phyloP scores from a whole-genome alignment of 2,888 invertebrate genomes.

The Alloscopus bannaensis region DNA sequence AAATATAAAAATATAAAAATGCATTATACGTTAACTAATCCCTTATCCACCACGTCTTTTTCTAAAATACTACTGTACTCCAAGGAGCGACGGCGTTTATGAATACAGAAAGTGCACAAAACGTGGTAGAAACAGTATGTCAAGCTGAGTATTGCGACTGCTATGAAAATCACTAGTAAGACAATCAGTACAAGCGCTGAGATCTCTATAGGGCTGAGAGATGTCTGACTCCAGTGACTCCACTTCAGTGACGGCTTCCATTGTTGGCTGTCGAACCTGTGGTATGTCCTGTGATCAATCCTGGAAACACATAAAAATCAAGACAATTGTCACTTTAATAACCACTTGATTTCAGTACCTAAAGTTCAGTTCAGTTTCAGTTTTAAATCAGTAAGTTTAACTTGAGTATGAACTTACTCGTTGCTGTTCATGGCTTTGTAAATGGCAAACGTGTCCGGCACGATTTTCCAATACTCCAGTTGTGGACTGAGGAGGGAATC shows the following conservation, averaged over 20 bases:
- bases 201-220: conserved; percentile 23
- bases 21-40: conserved; percentile 50
- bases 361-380: neutral
- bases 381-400: neutral
- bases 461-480: conserved; percentile 50
- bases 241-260: conserved; percentile 30
- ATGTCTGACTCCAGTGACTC: neutral
- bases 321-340: neutral
- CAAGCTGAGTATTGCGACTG: conserved; percentile 22
- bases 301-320: conserved; percentile 11
- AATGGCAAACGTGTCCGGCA: conserved; percentile 41
- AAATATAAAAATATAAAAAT: too few relatives aligned
- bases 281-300: conserved; percentile 48
- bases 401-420: conserved; percentile 55
- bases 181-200: conserved; percentile 31
- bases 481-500: conserved; percentile 35
- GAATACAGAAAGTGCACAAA: conserved; percentile 26
- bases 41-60: conserved; percentile 37
- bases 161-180: conserved; percentile 32
- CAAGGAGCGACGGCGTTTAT: neutral
- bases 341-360: too few relatives aligned
- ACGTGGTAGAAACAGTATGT: conserved; percentile 30
- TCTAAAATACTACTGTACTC: conserved; percentile 28
- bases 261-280: conserved; percentile 43
- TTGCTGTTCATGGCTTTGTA: conserved; percentile 40